Evolutionary conservation across 1,140 invertebrate species (phyloP), one percentile per base, ranked within the genome.

Genomic region (Brachionus angularis): DNA sequence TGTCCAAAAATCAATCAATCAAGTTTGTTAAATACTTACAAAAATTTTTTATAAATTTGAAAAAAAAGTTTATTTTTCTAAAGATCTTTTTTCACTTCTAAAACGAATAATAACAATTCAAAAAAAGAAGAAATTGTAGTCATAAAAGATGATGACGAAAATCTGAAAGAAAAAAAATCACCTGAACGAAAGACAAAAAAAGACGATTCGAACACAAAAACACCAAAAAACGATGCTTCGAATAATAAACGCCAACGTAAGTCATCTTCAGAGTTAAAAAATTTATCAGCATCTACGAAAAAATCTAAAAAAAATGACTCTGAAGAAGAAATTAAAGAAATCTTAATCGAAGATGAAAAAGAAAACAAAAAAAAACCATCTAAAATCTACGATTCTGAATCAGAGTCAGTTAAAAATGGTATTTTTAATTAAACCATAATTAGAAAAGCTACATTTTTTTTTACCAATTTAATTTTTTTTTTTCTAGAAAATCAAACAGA

Each of bases 1-100:
- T 67, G 62, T 47, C 42, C 23, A 67, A 67, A 67, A 67, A 67
- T 67, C 62, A 67, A 47, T 47, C 62, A 67, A 67, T 67, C 14
- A 67, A 47, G 62, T 67, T n/a, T n/a, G n/a, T n/a, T n/a, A n/a
- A n/a, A n/a, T n/a, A n/a, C n/a, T n/a, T n/a, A n/a, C n/a, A n/a
- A 67, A 23, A 29, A 3, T 2, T 33, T 64, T 46, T 58, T 58
- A 3, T 21, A 7, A n/a, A 18, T 44, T 27, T 29, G 7, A 31
- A 44, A 5, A 31, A 46, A 27, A 29, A 3, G 0, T 21, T 21
- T 25, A 23, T 25, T 14, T 8, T 44, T 29, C 29, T 47, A 27
- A 10, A 67, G 62, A 18, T 47, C 42, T 4, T 67, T 67, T 67
- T 67, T 67, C 25, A 47, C 62, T 25, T 44, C 62, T 18, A 50